Evolutionary conservation across 1,140 invertebrate species (phyloP), one percentile per base, ranked within the genome.

Genomic region (Neoseiulus cucumeris): DNA sequence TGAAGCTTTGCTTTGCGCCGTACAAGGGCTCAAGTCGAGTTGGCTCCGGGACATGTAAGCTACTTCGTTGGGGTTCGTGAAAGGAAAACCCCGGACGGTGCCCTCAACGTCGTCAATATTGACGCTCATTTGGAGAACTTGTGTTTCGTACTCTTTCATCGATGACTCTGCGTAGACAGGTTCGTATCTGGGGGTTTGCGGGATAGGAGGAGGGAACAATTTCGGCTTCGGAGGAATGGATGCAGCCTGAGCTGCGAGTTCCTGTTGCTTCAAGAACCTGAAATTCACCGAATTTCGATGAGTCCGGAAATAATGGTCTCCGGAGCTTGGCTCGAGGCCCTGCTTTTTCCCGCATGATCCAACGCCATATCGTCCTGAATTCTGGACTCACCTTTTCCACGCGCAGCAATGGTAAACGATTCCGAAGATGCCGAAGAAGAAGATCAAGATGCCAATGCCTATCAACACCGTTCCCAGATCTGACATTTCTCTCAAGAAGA

Each of bases 341-440:
- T n/a, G n/a, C n/a, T n/a, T n/a, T n/a, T n/a, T n/a, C n/a, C n/a
- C n/a, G n/a, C n/a, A n/a, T n/a, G n/a, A n/a, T n/a, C n/a, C n/a
- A n/a, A n/a, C n/a, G n/a, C n/a, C n/a, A n/a, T n/a, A n/a, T n/a
- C n/a, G n/a, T n/a, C n/a, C n/a, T n/a, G n/a, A n/a, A n/a, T n/a
- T n/a, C n/a, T n/a, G n/a, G 14, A 72, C 78, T 80, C 75, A 89
- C 87, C 86, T 88, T 65, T 87, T 87, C 88, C 89, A 92, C 0
- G 88, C 89, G 44, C 90, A 83, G 72, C 90, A 91, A 33, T 93
- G 89, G 72, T 92, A 91, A 30, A 91, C 83, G 42, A 91, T 91
- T 14, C 87, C 89, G 64, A 86, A 84, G 17, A 86, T 80, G 1
- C 87, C 87, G 22, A 91, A 80, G 2, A 93, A 79, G 18, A 92